phyloP scores from a whole-genome alignment of 2,797 vertebrate species.

The Glyptemys insculpta region DNA sequence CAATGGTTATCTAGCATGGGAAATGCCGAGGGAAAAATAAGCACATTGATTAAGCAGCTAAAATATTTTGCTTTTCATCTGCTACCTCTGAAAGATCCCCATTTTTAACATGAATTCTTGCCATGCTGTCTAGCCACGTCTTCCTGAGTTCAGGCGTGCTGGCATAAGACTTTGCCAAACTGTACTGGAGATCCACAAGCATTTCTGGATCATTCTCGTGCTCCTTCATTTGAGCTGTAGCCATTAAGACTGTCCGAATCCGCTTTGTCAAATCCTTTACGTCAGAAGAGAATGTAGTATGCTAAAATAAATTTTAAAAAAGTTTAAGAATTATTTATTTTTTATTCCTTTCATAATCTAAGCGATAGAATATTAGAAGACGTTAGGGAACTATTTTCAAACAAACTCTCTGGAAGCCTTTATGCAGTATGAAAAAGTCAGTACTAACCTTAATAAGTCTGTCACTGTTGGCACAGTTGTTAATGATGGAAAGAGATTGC shows the following conservation, averaged over 20 bases:
- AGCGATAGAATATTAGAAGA: not conserved
- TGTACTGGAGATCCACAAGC: slow-evolving; percentile 99
- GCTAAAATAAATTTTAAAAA: slow-evolving; percentile 77
- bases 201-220: slow-evolving; percentile 98
- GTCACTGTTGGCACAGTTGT: slow-evolving; percentile 98
- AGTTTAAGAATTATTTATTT: not conserved
- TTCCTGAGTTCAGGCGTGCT: slow-evolving; percentile 98
- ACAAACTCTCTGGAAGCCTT: not conserved
- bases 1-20: not conserved
- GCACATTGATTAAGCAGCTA: not conserved
- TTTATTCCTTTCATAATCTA: not conserved
- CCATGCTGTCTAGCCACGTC: slow-evolving; percentile 99
- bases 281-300: slow-evolving; percentile 94
- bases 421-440: slow-evolving; percentile 4
- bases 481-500: slow-evolving; percentile 97
- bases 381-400: slow-evolving; percentile 4
- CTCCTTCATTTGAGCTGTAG: slow-evolving; percentile 99
- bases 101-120: slow-evolving; percentile 96
- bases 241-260: slow-evolving; percentile 98
- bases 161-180: slow-evolving; percentile 97
- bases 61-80: not conserved
- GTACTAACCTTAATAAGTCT: slow-evolving; percentile 92
- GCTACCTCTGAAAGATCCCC: slow-evolving; percentile 95
- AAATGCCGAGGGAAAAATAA: not conserved
- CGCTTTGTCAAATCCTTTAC: slow-evolving; percentile 98